phyloP scores from a whole-genome alignment of 2,888 invertebrate genomes.

The Scotopteryx bipunctaria region DNA sequence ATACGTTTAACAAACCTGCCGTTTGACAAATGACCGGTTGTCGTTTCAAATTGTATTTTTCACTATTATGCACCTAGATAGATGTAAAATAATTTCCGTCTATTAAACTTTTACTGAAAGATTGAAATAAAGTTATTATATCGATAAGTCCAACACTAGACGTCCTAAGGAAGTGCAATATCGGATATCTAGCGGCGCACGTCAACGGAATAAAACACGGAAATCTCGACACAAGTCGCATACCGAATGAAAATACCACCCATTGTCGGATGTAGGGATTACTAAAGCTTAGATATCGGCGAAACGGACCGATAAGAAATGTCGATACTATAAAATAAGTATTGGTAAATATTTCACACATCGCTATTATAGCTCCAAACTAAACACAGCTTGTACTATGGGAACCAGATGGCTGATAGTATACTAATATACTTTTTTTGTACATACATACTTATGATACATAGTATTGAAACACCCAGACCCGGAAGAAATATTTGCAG shows the following conservation, averaged over 20 bases:
- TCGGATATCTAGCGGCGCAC: constrained; percentile 60
- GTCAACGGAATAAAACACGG: constrained; percentile 66
- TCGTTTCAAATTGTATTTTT: too few relatives aligned
- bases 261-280: constrained; percentile 26
- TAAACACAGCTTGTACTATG: too few relatives aligned
- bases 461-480: too few relatives aligned
- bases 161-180: constrained; percentile 62
- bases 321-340: not conserved
- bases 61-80: too few relatives aligned
- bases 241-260: constrained; percentile 40
- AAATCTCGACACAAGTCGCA: constrained; percentile 51
- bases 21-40: too few relatives aligned
- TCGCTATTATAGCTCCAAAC: too few relatives aligned
- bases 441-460: too few relatives aligned
- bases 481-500: too few relatives aligned
- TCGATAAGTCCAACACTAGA: constrained; percentile 38
- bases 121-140: constrained; percentile 24
- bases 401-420: too few relatives aligned
- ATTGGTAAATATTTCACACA: too few relatives aligned
- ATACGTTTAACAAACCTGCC: too few relatives aligned
- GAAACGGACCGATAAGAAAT: not conserved
- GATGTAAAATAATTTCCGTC: not conserved
- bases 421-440: too few relatives aligned
- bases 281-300: constrained; percentile 12
- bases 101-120: not conserved